Conservation (phyloP, 2,888 invertebrate genomes). For the Deilephila porcellus region DNA sequence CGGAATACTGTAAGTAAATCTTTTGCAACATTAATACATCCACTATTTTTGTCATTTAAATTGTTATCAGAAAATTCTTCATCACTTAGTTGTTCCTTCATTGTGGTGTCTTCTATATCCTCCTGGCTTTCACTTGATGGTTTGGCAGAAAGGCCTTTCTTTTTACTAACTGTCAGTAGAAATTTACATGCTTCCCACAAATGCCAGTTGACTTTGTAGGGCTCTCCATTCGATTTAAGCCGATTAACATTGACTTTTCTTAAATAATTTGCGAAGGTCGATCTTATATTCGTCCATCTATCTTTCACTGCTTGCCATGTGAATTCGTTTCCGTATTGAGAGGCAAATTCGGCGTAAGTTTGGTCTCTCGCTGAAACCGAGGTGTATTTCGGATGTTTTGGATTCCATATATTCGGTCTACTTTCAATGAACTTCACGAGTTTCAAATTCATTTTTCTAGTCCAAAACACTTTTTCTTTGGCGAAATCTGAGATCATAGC, state of each 20-base stretch:
- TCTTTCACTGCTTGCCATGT: slow-evolving; percentile 77
- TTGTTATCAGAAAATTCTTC: slow-evolving; percentile 44
- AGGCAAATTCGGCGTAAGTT: slow-evolving; percentile 73
- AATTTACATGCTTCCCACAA: slow-evolving; percentile 77
- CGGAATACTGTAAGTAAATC: slow-evolving; percentile 64
- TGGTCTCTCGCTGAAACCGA: slow-evolving; percentile 65
- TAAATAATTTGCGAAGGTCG: slow-evolving; percentile 74
- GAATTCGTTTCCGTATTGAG: slow-evolving; percentile 70
- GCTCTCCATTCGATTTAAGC: slow-evolving; percentile 59
- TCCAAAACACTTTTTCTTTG: slow-evolving; percentile 80
- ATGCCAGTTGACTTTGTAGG: slow-evolving; percentile 75
- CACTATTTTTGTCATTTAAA: slow-evolving; percentile 41
- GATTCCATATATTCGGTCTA: slow-evolving; percentile 75
- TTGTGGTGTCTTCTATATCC: slow-evolving; percentile 39
- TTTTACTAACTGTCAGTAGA: slow-evolving; percentile 63
- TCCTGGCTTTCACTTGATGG: slow-evolving; percentile 33
- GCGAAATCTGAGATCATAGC: slow-evolving; percentile 72
- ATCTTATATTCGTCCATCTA: slow-evolving; percentile 79
- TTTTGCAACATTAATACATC: slow-evolving; percentile 63
- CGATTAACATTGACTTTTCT: slow-evolving; percentile 69
- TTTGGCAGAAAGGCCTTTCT: slow-evolving; percentile 24
- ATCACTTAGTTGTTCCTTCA: slow-evolving; percentile 48
- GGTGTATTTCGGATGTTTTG: slow-evolving; percentile 74
- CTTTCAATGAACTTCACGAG: slow-evolving; percentile 73
- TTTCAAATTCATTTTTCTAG: slow-evolving; percentile 75